A percentile compares a stretch with the other conserved stretches of the same genome.
Conservation (phyloP, 2,797 vertebrate species). For the Clarias pachynema region DNA sequence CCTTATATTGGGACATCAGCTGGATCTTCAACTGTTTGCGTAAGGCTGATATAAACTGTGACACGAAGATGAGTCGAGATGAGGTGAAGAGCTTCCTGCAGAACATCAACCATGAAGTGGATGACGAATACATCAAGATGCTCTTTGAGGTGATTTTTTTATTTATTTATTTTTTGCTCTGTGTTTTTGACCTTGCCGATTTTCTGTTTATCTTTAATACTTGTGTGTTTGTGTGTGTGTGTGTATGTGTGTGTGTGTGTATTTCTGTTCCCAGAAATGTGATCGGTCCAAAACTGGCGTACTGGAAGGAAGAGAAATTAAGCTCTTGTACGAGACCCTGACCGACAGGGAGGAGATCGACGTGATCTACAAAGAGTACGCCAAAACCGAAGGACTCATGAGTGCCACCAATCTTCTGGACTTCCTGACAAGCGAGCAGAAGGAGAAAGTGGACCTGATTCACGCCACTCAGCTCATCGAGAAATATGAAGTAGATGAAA, state of each 20-base stretch:
- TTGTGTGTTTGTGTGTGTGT: background rate
- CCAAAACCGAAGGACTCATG: constrained; percentile 74
- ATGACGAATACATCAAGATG: constrained; percentile 82
- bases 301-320: constrained; percentile 87
- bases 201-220: background rate
- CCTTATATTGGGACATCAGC: constrained; percentile 81
- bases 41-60: constrained; percentile 93
- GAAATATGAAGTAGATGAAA: constrained; percentile 84
- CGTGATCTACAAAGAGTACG: constrained; percentile 78
- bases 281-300: constrained; percentile 86
- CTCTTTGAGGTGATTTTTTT: constrained; percentile 84
- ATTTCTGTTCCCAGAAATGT: constrained; percentile 77
- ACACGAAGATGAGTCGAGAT: constrained; percentile 87
- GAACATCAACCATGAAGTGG: constrained; percentile 87
- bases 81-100: constrained; percentile 89
- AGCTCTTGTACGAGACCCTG: constrained; percentile 87
- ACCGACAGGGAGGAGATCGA: constrained; percentile 87
- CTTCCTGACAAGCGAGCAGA: constrained; percentile 85
- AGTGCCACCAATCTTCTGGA: constrained; percentile 78
- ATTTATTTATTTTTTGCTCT: background rate
- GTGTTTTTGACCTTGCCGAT: background rate
- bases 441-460: constrained; percentile 71
- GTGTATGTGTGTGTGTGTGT: background rate
- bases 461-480: constrained; percentile 84
- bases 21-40: constrained; percentile 91